These are phyloP conservation scores for Thalassophryne amazonica DNA, from an alignment of 2,797 vertebrate species.

Conservation along the genomic window DNA sequence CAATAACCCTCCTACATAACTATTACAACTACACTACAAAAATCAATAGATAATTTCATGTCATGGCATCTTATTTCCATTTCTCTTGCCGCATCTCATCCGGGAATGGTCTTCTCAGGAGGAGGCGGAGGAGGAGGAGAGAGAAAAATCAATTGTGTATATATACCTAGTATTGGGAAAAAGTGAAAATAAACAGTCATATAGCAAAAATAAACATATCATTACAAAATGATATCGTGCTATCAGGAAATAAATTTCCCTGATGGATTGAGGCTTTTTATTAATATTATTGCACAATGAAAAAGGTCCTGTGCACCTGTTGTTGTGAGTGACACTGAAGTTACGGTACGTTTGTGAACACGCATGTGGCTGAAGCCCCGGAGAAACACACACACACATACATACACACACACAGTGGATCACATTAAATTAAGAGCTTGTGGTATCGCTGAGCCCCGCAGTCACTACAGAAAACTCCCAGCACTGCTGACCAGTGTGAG, in stretches of 20 bases:
- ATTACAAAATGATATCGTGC: constrained; percentile 54
- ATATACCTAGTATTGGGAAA: constrained; percentile 12
- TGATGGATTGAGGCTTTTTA: constrained; percentile 29
- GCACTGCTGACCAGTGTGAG: constrained; percentile 42
- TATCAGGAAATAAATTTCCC: constrained; percentile 63
- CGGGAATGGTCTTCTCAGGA: constrained; percentile 32
- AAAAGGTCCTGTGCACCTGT: constrained; percentile 26
- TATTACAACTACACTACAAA: constrained; percentile 33
- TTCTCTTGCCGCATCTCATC: constrained; percentile 28
- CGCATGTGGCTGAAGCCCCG: constrained; percentile 4
- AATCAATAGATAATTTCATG: constrained; percentile 75
- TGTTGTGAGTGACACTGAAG: constrained; percentile 31
- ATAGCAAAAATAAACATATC: constrained; percentile 51
- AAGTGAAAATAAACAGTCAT: constrained; percentile 46
- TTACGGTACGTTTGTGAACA: constrained; percentile 46
- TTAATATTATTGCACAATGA: constrained; percentile 36
- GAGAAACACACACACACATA: constrained; percentile 12
- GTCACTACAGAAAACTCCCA: constrained; percentile 37
- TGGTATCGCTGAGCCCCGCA: constrained; percentile 45
- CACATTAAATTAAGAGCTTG: constrained; percentile 60
- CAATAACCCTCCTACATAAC: constrained; percentile 30
- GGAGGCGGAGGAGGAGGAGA: not conserved
- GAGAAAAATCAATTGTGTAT: constrained; percentile 30
- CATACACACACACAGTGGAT: constrained; percentile 17
- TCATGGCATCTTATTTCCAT: constrained; percentile 60